phyloP scores from a whole-genome alignment of 2,888 invertebrate species.

The Fragum sueziense region DNA sequence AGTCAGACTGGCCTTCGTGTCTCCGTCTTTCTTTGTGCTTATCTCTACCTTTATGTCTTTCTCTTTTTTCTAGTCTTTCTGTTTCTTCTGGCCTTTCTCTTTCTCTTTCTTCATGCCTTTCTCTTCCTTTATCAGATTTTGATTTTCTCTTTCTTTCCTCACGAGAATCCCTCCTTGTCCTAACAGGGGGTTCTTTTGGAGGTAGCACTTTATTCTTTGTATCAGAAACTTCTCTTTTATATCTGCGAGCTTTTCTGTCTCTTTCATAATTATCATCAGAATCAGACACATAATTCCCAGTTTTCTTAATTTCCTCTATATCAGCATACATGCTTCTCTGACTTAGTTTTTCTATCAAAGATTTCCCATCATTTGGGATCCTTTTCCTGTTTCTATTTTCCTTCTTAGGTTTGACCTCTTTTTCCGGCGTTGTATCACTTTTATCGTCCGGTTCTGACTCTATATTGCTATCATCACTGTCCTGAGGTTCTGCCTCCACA shows the following conservation, averaged over 20 bases:
- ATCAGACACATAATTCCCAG: constrained; percentile 14
- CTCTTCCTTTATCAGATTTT: constrained; percentile 5
- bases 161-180: background rate
- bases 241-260: background rate
- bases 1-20: background rate
- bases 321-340: constrained; percentile 58
- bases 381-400: constrained; percentile 35
- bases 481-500: background rate
- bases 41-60: background rate
- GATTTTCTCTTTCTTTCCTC: background rate
- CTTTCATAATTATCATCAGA: constrained; percentile 10
- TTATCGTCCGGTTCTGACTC: constrained; percentile 15
- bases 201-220: background rate
- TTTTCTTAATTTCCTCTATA: constrained; percentile 49
- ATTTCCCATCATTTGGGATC: constrained; percentile 44
- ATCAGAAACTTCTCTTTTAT: background rate
- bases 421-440: background rate
- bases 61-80: background rate
- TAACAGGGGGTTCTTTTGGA: background rate
- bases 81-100: background rate
- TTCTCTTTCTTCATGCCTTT: background rate
- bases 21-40: background rate
- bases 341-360: constrained; percentile 45
- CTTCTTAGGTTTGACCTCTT: constrained; percentile 22
- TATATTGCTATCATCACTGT: constrained; percentile 20